Evolutionary conservation across 2,888 invertebrate genomes (phyloP).

Genomic region (Tetropium fuscum): DNA sequence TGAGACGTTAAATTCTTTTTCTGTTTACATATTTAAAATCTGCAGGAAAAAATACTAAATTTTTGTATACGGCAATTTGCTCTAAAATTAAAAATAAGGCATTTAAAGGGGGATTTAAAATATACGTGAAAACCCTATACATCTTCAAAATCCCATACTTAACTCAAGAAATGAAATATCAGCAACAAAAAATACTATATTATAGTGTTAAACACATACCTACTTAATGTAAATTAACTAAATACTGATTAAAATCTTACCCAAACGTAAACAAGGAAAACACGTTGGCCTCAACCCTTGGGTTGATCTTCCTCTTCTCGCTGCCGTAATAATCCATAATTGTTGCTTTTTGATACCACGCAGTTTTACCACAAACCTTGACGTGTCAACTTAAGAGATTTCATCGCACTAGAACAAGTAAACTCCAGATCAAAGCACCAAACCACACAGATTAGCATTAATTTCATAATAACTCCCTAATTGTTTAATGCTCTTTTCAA

Average conservation of each 20-base stretch:
- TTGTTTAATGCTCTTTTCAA: constrained; percentile 19
- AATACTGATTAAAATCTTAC: constrained; percentile 66
- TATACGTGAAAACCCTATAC: too few relatives aligned
- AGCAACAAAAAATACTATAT: too few relatives aligned
- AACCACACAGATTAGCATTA: constrained; percentile 9
- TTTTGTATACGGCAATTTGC: too few relatives aligned
- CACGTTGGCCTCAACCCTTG: constrained; percentile 73
- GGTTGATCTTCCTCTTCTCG: constrained; percentile 70
- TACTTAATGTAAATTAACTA: not conserved
- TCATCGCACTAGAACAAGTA: constrained; percentile 20
- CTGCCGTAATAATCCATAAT: constrained; percentile 70
- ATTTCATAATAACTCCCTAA: constrained; percentile 17
- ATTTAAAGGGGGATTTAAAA: too few relatives aligned
- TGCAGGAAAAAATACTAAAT: too few relatives aligned
- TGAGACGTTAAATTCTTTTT: too few relatives aligned
- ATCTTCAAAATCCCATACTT: too few relatives aligned
- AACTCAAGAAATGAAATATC: too few relatives aligned
- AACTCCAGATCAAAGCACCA: constrained; percentile 1
- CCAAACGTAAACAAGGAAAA: constrained; percentile 75
- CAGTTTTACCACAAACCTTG: not conserved
- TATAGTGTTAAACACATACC: too few relatives aligned
- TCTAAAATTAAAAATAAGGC: too few relatives aligned
- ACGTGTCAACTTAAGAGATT: not conserved
- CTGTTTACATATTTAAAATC: too few relatives aligned
- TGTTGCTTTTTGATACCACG: not conserved